Conservation (phyloP, 2,797 vertebrate species). For the Tenualosa ilisha region DNA sequence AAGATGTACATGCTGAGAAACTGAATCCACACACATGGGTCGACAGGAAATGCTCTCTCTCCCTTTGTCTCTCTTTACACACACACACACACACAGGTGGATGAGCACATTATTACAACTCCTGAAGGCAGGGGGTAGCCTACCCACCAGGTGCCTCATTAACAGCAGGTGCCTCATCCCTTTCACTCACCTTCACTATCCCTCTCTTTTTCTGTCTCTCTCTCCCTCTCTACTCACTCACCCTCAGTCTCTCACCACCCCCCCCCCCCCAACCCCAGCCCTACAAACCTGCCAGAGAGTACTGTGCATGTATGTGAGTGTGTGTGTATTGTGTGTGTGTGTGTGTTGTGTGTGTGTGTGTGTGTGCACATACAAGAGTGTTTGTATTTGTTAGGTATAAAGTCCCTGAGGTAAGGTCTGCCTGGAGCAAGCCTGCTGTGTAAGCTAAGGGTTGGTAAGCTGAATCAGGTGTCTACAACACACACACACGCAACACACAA, state of each 20-base stretch:
- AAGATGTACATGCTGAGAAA: no score
- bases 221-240: not conserved
- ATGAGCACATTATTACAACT: not conserved
- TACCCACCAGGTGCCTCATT: not conserved
- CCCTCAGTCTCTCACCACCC: no score
- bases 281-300: not conserved
- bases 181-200: not conserved
- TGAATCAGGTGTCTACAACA: slow-evolving; percentile 69
- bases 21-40: not conserved
- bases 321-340: no score
- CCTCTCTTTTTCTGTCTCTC: not conserved
- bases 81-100: not conserved
- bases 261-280: not conserved
- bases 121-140: not conserved
- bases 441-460: not conserved
- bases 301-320: not conserved
- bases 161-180: not conserved
- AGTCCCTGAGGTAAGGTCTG: not conserved
- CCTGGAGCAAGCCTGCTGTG: not conserved
- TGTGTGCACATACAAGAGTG: not conserved
- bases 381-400: not conserved
- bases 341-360: no score
- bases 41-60: not conserved
- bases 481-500: slow-evolving; percentile 35
- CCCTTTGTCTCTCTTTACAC: no score